Percentiles rank a stretch among this genome's conserved stretches.
Evolutionary conservation across 2,888 invertebrate species (phyloP).

Genomic region (Gymnocheta viridis): DNA sequence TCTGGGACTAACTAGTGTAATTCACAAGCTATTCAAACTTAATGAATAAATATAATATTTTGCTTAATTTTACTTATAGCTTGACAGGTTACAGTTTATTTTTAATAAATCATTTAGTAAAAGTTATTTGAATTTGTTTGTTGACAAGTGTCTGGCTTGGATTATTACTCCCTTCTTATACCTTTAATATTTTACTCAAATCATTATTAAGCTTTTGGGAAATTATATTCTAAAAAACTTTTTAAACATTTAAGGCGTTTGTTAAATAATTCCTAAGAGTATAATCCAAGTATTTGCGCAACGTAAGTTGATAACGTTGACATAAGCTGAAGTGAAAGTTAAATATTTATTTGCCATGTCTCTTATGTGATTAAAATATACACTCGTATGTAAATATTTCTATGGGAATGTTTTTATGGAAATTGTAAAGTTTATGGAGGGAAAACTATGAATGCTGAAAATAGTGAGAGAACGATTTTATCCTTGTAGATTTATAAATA

Average conservation of each 20-base stretch:
- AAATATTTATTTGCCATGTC: conserved; percentile 15
- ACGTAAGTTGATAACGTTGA: conserved; percentile 27
- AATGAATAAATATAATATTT: conserved; percentile 4
- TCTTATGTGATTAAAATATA: neutral
- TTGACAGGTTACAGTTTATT: neutral
- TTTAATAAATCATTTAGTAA: neutral
- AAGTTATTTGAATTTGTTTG: neutral
- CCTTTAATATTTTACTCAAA: neutral
- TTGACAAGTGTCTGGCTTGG: neutral
- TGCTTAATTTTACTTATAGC: neutral
- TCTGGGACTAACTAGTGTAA: neutral
- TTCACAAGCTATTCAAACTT: neutral
- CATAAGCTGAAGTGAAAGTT: neutral
- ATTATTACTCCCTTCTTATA: neutral
- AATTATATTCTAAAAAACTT: neutral
- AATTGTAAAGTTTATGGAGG: neutral
- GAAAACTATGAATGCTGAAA: neutral
- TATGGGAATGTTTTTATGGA: neutral
- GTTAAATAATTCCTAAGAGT: conserved; percentile 23
- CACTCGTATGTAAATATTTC: neutral
- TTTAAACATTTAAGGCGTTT: neutral
- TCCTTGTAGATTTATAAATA: neutral
- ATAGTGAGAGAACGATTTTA: neutral
- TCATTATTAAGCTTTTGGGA: neutral
- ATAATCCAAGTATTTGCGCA: conserved; percentile 24